These are phyloP conservation scores for Chorisops tibialis DNA, from an alignment of 2,888 invertebrate species.

Conservation along the genomic window DNA sequence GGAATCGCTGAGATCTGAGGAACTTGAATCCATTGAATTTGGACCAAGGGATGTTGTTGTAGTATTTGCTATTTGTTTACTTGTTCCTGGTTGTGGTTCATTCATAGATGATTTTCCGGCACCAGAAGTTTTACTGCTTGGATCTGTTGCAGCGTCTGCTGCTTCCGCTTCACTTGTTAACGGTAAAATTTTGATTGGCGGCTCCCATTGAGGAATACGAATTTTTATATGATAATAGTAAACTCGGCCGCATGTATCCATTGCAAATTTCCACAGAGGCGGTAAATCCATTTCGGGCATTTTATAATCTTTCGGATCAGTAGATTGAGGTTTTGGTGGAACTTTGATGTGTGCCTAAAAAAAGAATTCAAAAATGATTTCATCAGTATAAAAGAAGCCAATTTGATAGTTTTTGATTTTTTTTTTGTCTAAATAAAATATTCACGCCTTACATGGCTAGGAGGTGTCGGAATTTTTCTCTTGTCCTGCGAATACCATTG, in stretches of 20 bases:
- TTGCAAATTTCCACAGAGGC: conserved; percentile 82
- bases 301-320: conserved; percentile 45
- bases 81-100: conserved; percentile 25
- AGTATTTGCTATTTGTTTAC: conserved; percentile 17
- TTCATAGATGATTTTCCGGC: not conserved
- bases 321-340: conserved; percentile 40
- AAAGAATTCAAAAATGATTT: not conserved
- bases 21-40: conserved; percentile 6
- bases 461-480: conserved; percentile 44
- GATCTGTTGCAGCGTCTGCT: not conserved
- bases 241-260: conserved; percentile 75
- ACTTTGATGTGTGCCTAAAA: conserved; percentile 40
- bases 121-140: not conserved
- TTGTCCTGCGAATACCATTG: conserved; percentile 48
- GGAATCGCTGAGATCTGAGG: conserved; percentile 30
- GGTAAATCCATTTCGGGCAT: conserved; percentile 64
- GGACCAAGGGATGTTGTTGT: not conserved
- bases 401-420: not conserved
- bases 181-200: conserved; percentile 53
- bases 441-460: conserved; percentile 40
- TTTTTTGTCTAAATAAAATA: not conserved
- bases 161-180: conserved; percentile 50
- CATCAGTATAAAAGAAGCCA: not conserved
- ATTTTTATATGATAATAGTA: conserved; percentile 89
- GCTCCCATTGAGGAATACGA: conserved; percentile 75